Evolutionary conservation across 2,888 invertebrate species (phyloP).

Genomic region (Pedicia rivosa): DNA sequence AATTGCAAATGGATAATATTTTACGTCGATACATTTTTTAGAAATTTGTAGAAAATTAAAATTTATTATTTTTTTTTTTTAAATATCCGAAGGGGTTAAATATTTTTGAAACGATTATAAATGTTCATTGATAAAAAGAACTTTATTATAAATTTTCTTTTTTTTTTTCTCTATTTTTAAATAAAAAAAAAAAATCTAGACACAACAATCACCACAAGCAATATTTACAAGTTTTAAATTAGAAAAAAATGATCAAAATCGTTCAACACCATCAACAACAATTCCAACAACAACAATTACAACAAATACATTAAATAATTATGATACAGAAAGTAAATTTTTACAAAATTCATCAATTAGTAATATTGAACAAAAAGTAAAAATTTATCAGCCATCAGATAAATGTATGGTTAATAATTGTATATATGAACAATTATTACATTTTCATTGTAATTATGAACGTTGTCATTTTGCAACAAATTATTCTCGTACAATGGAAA

Average conservation of each 20-base stretch:
- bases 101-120: too few relatives aligned
- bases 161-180: conserved; percentile 16
- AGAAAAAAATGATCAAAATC: conserved; percentile 45
- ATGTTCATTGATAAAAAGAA: conserved; percentile 3
- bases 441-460: conserved; percentile 65
- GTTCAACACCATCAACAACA: conserved; percentile 10
- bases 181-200: conserved; percentile 26
- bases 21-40: too few relatives aligned
- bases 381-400: conserved; percentile 8
- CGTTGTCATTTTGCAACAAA: conserved; percentile 73
- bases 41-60: too few relatives aligned
- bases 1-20: too few relatives aligned
- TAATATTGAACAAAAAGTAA: conserved; percentile 15
- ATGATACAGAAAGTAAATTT: too few relatives aligned
- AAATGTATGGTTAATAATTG: too few relatives aligned
- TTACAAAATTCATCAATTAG: too few relatives aligned
- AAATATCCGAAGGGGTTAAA: too few relatives aligned
- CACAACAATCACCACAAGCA: conserved; percentile 63
- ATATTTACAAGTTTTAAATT: conserved; percentile 88
- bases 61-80: too few relatives aligned
- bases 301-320: conserved; percentile 5
- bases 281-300: conserved; percentile 7
- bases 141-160: too few relatives aligned
- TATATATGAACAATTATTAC: too few relatives aligned
- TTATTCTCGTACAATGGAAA: conserved; percentile 56